Evolutionary conservation across 2,797 vertebrate genomes (phyloP).

Genomic region (Sardinella longiceps): DNA sequence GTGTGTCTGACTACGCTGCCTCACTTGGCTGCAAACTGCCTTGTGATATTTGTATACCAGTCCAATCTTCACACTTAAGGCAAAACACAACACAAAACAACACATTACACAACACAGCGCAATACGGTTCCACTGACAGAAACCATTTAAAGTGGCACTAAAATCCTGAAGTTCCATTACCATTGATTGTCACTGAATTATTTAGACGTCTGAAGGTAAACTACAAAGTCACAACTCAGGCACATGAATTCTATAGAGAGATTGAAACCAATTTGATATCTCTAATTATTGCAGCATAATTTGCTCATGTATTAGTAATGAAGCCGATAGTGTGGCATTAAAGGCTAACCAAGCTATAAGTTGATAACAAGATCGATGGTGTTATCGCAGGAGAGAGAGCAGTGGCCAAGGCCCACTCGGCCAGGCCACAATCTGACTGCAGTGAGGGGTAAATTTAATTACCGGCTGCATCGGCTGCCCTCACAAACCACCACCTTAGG

Average conservation of each 20-base stretch:
- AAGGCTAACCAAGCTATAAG: conserved; percentile 12
- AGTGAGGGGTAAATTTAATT: conserved; percentile 67
- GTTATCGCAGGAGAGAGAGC: conserved; percentile 49
- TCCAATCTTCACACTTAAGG: conserved; percentile 16
- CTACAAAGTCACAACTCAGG: not conserved
- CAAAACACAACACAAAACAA: not conserved
- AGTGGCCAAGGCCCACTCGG: conserved; percentile 41
- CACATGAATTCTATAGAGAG: not conserved
- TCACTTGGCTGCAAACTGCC: not conserved
- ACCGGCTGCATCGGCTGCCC: conserved; percentile 50
- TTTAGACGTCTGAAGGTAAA: conserved; percentile 17
- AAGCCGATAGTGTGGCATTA: not conserved
- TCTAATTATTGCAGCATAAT: conserved; percentile 23
- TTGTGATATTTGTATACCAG: not conserved
- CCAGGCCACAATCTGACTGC: conserved; percentile 30
- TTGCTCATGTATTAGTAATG: conserved; percentile 19
- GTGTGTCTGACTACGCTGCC: not conserved
- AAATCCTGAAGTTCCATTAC: not conserved
- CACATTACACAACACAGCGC: not conserved
- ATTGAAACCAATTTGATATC: conserved; percentile 18
- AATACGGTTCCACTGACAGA: not conserved
- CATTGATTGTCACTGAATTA: conserved; percentile 21
- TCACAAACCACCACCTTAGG: conserved; percentile 56
- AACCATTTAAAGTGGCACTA: not conserved
- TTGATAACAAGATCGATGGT: conserved; percentile 27